Evolutionary conservation across 1,140 invertebrate genomes (phyloP), one percentile per base, ranked within the genome.

Genomic region (Dolichoris vasculosae): DNA sequence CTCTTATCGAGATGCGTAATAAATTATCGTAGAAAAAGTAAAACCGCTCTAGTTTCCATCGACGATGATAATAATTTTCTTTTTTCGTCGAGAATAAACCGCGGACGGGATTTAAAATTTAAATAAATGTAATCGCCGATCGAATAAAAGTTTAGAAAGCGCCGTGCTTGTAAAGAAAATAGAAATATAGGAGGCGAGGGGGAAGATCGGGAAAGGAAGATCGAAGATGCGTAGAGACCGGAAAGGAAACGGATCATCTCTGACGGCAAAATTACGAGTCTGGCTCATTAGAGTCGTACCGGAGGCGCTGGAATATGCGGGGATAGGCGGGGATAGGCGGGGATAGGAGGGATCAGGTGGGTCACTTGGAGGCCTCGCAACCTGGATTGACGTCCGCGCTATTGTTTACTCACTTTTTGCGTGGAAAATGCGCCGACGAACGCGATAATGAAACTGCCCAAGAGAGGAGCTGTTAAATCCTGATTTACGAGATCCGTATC

Each of bases 251-350:
- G 9, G 55, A 59, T 59, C 64, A 35, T 67, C 64, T 15, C 64
- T 30, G 15, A 35, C 35, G 23, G 35, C 59, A 64, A 64, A 79
- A 75, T 81, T 80, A 81, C 78, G 67, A 32, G 51, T 75, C n/a
- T 63, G 17, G 84, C 69, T 85, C 76, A 81, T 85, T 75, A 79
- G 77, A n/a, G n/a, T n/a, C n/a, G n/a, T n/a, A n/a, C n/a, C n/a
- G n/a, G n/a, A n/a, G n/a, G n/a, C n/a, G n/a, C n/a, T n/a, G n/a
- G n/a, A n/a, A 35, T 32, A 51, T 0, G n/a, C 23, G 38, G 8
- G 40, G 17, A 63, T 64, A 67, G 32, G 2, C 32, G 38, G 38
- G 43, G n/a, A 35, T 32, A 51, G 0, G n/a, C 23, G 38, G 8
- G 40, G 17, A 63, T 64, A 67, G 32, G 2, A 20, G 38, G 38